phyloP scores from a whole-genome alignment of 2,797 vertebrate species.

The Anabacerthia variegaticeps region DNA sequence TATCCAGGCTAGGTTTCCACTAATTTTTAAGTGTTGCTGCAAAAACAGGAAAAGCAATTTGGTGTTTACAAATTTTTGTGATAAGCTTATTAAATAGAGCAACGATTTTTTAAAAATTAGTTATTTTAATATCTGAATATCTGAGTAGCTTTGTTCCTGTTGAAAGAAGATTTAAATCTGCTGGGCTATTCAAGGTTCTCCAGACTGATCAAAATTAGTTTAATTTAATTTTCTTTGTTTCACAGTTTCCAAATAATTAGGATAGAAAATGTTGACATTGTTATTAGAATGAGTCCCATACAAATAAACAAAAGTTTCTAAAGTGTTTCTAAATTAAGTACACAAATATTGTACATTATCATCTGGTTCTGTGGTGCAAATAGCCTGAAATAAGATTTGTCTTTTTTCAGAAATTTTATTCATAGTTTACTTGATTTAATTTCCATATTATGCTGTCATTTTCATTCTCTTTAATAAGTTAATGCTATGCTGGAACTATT shows the following conservation, averaged over 20 bases:
- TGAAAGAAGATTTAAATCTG: neutral
- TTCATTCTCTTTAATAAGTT: constrained; percentile 15
- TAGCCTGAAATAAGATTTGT: neutral
- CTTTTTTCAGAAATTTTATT: constrained; percentile 8
- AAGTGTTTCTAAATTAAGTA: neutral
- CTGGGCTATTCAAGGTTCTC: neutral
- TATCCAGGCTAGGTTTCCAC: neutral
- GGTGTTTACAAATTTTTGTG: neutral
- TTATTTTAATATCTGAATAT: neutral
- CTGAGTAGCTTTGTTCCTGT: neutral
- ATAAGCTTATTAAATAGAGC: neutral
- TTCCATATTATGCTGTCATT: neutral
- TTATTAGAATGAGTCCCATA: neutral
- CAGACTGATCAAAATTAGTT: neutral
- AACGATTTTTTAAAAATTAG: neutral
- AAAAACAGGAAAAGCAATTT: neutral
- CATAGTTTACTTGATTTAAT: neutral
- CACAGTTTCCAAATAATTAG: neutral
- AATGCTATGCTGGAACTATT: neutral
- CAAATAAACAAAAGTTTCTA: neutral
- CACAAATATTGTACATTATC: neutral
- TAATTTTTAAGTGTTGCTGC: neutral
- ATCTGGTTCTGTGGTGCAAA: neutral
- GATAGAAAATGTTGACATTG: neutral
- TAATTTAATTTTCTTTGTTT: neutral